These are phyloP conservation scores for Cepaea hortensis DNA, from an alignment of 2,888 invertebrate genomes.

Conservation along the genomic window DNA sequence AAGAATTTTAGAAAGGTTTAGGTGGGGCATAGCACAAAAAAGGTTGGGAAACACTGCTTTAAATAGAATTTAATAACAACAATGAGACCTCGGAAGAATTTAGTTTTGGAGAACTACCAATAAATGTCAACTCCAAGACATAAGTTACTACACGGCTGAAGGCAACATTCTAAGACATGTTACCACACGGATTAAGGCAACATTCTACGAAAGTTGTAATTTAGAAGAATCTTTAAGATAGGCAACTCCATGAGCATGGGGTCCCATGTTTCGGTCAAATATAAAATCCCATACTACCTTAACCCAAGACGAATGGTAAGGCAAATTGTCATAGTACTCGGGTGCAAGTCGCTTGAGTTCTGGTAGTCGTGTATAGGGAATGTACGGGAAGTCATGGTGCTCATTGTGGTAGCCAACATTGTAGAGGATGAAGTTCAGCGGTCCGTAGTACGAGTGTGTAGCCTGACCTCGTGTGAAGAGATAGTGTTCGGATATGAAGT, in stretches of 20 bases:
- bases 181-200: neutral
- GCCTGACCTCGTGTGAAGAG: slow-evolving; percentile 72
- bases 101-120: no score
- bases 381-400: slow-evolving; percentile 77
- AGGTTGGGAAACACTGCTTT: no score
- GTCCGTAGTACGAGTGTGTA: slow-evolving; percentile 76
- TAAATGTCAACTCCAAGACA: no score
- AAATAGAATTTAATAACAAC: no score
- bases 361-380: slow-evolving; percentile 73
- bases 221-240: slow-evolving; percentile 58
- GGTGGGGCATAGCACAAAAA: no score
- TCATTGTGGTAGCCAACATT: slow-evolving; percentile 76
- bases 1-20: no score
- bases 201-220: slow-evolving; percentile 38
- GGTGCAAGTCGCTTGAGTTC: slow-evolving; percentile 81
- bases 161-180: no score
- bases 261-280: slow-evolving; percentile 95
- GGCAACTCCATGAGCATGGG: slow-evolving; percentile 87
- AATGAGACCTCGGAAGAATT: no score
- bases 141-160: no score
- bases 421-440: slow-evolving; percentile 74
- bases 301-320: slow-evolving; percentile 95
- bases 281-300: slow-evolving; percentile 95
- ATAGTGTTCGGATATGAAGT: slow-evolving; percentile 76
- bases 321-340: slow-evolving; percentile 94